Evolutionary conservation across 2,888 invertebrate species (phyloP), one percentile per base, ranked within the genome.

Genomic region (Ganaspis brasiliensis): DNA sequence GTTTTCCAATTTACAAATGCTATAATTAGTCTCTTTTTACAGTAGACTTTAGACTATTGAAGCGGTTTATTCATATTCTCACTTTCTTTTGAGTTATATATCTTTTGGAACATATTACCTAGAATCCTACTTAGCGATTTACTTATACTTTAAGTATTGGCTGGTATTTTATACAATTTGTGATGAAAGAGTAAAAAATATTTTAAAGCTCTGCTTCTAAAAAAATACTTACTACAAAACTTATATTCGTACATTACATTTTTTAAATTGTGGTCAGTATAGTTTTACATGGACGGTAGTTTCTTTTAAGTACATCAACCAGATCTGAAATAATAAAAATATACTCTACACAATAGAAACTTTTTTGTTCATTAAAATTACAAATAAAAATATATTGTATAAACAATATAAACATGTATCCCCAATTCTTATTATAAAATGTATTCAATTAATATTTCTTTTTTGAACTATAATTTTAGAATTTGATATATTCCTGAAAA

Each of bases 271-370:
- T 2, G n/a, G 24, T 40, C 1, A 26, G 19, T 67, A n/a, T 10
- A 67, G n/a, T 9, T 40, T 24, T 2, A 14, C 26, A 26, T 67
- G 67, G 67, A 49, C 26, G 45, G 45, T 67, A 14, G n/a, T 67
- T 67, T 45, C 9, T 52, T 10, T n/a, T 49, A 67, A 67, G 67
- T 67, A 67, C 45, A n/a, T 45, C 45, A 9, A n/a, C n/a, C 45
- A 16, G 45, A 16, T 26, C 67, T 67, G 10, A 1, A 67, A 45
- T 49, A 45, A 24, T 26, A 10, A 52, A 52, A 49, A 67, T n/a
- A 45, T 8, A 24, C 10, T 19, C 12, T 49, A 35, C 35, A 35
- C 35, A 35, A 35, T 35, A 35, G 9, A 35, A 35, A 6, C 4
- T 35, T 35, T 35, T 6, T 35, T 6, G 9, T 6, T 35, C 35